Base-by-base conservation (phyloP, 2,113 vertebrate species). In the Callipepla californica region DNA sequence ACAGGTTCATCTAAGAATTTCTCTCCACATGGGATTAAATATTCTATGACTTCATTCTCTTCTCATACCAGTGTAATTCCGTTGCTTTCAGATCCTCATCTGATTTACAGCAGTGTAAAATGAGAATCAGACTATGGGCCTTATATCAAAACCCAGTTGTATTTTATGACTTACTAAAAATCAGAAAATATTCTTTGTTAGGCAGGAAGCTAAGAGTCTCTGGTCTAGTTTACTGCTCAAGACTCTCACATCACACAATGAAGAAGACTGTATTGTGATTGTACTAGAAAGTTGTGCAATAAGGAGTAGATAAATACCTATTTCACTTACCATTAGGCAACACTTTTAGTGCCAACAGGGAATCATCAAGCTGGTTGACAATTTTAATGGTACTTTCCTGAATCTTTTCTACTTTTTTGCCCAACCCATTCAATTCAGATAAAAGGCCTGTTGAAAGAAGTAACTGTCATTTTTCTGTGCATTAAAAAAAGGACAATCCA, bases 251-350 rank as follows among this genome's bases (percentile, higher is more conserved):
- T 68, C 20, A 80, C 66, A 30, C 18, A 28, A 40, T 2, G 6
- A 45, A 57, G 22, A 75, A 38, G 50, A 38, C 28, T 73, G 82
- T 87, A 62, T 80, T 50, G 20, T 1, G n/a, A 21, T 50, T 65
- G 14, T 17, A 30, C 44, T n/a, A 53, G 48, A 76, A 3, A 4
- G 12, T 45, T 79, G 59, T 78, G 14, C 55, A 90, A 68, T 28
- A 57, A 93, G 81, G 58, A 65, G 28, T 47, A 79, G 21, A 48
- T 47, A 75, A 85, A 59, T 44, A 90, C 48, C 83, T 13, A 34
- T 87, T 83, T 79, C 59, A 94, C 98, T 98, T 95, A 99, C 99
- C 97, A 73, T 97, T 97, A 13, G 97, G 95, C 25, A 98, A 62
- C 65, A 50, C 77, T 93, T 90, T 97, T n/a, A 99, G 95, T 51